Conservation (phyloP, 2,888 invertebrate genomes). For the Cacoxenus indagator region DNA sequence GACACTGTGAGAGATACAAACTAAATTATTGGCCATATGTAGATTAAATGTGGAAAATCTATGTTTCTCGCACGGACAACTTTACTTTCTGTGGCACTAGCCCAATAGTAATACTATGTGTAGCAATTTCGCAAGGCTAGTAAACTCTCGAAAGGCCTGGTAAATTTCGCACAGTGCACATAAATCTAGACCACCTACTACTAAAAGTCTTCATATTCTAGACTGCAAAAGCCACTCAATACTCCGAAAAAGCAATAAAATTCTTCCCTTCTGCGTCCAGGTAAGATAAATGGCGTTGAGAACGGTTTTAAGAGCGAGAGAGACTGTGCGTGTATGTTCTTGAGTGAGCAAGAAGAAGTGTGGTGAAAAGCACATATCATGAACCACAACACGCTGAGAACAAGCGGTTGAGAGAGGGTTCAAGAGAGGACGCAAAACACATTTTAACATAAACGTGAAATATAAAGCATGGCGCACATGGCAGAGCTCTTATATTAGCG, state of each 20-base stretch:
- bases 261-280: conserved; percentile 39
- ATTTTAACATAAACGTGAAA: conserved; percentile 12
- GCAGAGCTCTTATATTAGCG: not conserved
- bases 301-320: not conserved
- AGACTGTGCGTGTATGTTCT: not conserved
- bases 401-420: not conserved
- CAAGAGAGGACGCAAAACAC: not conserved
- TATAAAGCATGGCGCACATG: conserved; percentile 10
- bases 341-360: not conserved
- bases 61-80: too few species aligned
- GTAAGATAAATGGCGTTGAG: conserved; percentile 28
- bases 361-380: conserved; percentile 45
- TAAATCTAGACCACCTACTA: not conserved
- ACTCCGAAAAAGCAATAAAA: conserved; percentile 47
- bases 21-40: too few species aligned
- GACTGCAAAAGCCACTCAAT: conserved; percentile 49
- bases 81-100: too few species aligned
- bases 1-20: too few species aligned
- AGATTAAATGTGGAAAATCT: too few species aligned
- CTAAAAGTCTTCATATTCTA: not conserved
- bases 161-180: not conserved
- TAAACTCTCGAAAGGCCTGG: not conserved
- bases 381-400: not conserved
- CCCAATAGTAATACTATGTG: too few species aligned
- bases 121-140: too few species aligned